Evolutionary conservation across 1,140 invertebrate genomes (phyloP).

Genomic region (Lasioglossum albipes): DNA sequence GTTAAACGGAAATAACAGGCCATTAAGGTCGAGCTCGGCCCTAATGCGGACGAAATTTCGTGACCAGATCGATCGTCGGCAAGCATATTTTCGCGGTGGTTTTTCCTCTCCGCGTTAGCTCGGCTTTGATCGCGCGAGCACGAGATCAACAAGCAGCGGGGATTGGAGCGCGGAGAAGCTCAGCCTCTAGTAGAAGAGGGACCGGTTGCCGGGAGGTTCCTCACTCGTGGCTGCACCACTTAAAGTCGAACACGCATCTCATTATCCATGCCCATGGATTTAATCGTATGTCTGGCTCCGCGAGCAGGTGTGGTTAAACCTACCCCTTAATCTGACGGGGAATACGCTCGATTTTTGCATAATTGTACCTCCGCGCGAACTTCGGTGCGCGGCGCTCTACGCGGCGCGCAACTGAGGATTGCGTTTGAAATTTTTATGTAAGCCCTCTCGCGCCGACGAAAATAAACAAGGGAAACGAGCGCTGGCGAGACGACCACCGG

Average conservation of each 20-base stretch:
- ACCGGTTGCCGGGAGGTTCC: constrained; percentile 43
- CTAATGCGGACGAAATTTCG: constrained; percentile 19
- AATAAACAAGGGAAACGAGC: not conserved
- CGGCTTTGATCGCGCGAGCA: not conserved
- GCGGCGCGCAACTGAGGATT: constrained; percentile 14
- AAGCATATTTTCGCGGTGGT: no score
- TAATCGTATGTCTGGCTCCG: constrained; percentile 63
- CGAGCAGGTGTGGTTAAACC: constrained; percentile 70
- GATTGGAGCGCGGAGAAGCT: no score
- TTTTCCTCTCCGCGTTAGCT: no score
- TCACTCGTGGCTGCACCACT: constrained; percentile 48
- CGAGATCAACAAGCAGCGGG: not conserved
- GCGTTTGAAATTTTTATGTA: constrained; percentile 14
- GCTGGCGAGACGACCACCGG: no score
- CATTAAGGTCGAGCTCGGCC: not conserved
- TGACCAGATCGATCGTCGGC: not conserved
- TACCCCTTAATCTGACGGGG: constrained; percentile 75
- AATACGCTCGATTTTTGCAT: constrained; percentile 73
- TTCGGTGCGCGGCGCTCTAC: constrained; percentile 1
- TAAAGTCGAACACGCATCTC: constrained; percentile 65
- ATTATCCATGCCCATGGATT: constrained; percentile 61
- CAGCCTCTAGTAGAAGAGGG: constrained; percentile 6
- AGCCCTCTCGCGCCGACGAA: not conserved
- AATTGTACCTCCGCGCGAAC: constrained; percentile 68
- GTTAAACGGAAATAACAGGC: constrained; percentile 16